Evolutionary conservation across 2,113 vertebrate species (phyloP).

Genomic region (Urocitellus parryii): DNA sequence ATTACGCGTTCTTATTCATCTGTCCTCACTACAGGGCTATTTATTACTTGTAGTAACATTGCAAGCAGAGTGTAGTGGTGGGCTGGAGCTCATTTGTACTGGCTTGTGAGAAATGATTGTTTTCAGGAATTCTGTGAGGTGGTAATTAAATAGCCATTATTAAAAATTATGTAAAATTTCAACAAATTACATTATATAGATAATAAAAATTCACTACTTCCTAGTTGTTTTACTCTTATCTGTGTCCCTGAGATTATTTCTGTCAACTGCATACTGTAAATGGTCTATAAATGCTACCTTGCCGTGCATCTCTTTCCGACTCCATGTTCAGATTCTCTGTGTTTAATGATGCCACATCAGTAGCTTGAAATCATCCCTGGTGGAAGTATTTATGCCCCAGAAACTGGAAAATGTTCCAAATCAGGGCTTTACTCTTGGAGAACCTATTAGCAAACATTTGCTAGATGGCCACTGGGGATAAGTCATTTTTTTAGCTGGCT

Average conservation of each 20-base stretch:
- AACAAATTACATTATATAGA: neutral
- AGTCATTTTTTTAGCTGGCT: neutral
- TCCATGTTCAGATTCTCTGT: neutral
- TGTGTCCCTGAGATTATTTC: neutral
- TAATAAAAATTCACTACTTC: neutral
- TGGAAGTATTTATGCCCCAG: neutral
- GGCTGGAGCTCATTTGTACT: neutral
- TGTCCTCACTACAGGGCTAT: neutral
- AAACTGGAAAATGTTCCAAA: slow-evolving; percentile 21
- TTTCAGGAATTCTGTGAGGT: slow-evolving; percentile 34
- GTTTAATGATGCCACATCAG: neutral
- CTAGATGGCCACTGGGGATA: neutral
- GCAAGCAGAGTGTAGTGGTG: neutral
- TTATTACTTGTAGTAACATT: neutral
- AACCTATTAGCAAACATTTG: slow-evolving; percentile 34
- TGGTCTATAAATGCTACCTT: neutral
- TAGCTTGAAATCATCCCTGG: neutral
- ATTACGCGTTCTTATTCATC: neutral
- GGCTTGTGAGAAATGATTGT: neutral
- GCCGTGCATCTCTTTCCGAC: neutral
- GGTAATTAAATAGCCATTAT: slow-evolving; percentile 50
- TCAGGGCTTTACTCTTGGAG: neutral
- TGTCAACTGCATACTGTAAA: neutral
- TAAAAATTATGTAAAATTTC: slow-evolving; percentile 44
- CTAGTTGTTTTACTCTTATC: neutral